Percentiles rank a stretch among this genome's conserved stretches.
phyloP scores from a whole-genome alignment of 2,113 vertebrate species.

The Larimichthys crocea region DNA sequence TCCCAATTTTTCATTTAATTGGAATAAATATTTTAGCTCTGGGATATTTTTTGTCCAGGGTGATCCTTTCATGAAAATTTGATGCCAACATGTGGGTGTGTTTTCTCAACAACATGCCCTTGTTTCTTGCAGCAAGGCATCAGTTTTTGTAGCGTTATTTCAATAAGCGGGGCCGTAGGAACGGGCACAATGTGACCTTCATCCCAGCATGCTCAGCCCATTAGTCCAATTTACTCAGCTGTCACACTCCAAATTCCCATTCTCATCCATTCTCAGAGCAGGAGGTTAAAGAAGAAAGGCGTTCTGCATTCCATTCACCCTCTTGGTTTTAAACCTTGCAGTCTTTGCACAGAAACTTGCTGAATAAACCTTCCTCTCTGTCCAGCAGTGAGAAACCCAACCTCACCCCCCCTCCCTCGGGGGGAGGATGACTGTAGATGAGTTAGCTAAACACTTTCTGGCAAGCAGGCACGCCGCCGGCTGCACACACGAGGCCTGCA shows the following conservation, averaged over 20 bases:
- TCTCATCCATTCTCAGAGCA: constrained; percentile 56
- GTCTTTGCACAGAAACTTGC: constrained; percentile 65
- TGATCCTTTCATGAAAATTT: constrained; percentile 27
- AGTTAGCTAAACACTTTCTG: constrained; percentile 77
- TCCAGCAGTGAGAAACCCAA: constrained; percentile 62
- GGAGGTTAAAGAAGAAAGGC: constrained; percentile 60
- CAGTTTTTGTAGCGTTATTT: constrained; percentile 44
- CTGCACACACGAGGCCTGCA: constrained; percentile 76
- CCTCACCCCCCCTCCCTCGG: constrained; percentile 45
- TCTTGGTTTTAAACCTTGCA: constrained; percentile 49
- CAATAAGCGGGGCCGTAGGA: constrained; percentile 48
- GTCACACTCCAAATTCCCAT: constrained; percentile 72
- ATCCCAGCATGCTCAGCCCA: constrained; percentile 65
- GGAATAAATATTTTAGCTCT: constrained; percentile 26
- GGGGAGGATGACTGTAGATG: constrained; percentile 73
- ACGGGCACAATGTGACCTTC: constrained; percentile 61
- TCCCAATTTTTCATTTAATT: constrained; percentile 11
- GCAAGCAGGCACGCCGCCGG: constrained; percentile 73
- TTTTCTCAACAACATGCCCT: constrained; percentile 35
- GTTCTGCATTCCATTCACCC: constrained; percentile 59
- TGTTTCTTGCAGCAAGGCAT: constrained; percentile 20
- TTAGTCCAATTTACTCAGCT: constrained; percentile 80
- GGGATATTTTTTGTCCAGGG: constrained; percentile 23
- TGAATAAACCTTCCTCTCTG: constrained; percentile 67
- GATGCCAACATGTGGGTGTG: constrained; percentile 29